phyloP scores from a whole-genome alignment of 2,888 invertebrate species.

The Pseudococcus longispinus region DNA sequence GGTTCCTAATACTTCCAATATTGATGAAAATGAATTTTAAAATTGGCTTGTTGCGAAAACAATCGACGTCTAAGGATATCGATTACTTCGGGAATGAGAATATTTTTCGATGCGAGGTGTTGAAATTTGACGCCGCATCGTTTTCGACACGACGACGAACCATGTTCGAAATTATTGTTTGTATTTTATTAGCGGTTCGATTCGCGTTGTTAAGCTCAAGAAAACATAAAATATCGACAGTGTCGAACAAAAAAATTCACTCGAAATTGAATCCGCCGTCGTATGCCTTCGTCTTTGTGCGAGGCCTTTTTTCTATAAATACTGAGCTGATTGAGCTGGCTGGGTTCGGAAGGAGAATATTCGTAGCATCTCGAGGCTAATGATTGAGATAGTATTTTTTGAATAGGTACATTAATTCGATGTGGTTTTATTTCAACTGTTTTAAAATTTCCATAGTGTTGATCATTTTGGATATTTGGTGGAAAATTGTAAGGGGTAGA shows the following conservation, averaged over 20 bases:
- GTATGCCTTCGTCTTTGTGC: neutral
- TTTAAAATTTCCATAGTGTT: too few relatives aligned
- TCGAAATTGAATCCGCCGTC: neutral
- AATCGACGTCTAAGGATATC: conserved; percentile 25
- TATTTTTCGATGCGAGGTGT: neutral
- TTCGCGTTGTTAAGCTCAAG: neutral
- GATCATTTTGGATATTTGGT: too few relatives aligned
- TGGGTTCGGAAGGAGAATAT: neutral
- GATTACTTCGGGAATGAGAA: neutral
- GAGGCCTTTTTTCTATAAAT: neutral
- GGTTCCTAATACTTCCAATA: conserved; percentile 14
- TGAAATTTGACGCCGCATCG: neutral
- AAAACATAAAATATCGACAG: conserved; percentile 5
- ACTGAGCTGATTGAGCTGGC: too few relatives aligned
- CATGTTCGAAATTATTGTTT: neutral
- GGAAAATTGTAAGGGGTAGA: too few relatives aligned
- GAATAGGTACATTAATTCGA: too few relatives aligned
- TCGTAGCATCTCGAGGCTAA: too few relatives aligned
- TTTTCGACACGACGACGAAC: neutral
- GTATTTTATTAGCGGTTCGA: conserved; percentile 8
- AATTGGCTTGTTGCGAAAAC: conserved; percentile 8
- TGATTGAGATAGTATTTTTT: too few relatives aligned
- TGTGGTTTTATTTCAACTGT: too few relatives aligned
- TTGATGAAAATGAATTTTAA: conserved; percentile 19
- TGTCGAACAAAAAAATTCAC: neutral